These are phyloP conservation scores for Paradoxurus hermaphroditus DNA, from an alignment of 2,113 vertebrate species.

Conservation along the genomic window DNA sequence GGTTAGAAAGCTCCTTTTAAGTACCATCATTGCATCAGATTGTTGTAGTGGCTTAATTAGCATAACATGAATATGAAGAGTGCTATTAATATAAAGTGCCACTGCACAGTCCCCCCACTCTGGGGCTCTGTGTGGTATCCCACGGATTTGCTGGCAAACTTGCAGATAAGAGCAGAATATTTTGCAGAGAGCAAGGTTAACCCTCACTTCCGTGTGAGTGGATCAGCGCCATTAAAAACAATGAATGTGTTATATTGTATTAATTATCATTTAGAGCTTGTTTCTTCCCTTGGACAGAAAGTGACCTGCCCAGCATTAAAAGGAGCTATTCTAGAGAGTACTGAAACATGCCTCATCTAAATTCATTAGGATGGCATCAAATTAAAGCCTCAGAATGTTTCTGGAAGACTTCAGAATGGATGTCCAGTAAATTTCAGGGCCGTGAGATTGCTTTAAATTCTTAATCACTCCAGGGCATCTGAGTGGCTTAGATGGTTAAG, in stretches of 20 bases:
- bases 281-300: slow-evolving; percentile 44
- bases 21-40: slow-evolving; percentile 50
- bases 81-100: slow-evolving; percentile 49
- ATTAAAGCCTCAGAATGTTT: slow-evolving; percentile 2
- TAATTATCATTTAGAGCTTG: slow-evolving; percentile 60
- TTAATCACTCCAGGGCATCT: neutral
- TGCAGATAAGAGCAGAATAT: neutral
- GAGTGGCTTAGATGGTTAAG: too few species aligned
- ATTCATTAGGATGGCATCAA: slow-evolving; percentile 22
- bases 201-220: slow-evolving; percentile 44
- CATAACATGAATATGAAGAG: slow-evolving; percentile 67
- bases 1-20: slow-evolving; percentile 62
- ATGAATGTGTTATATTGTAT: slow-evolving; percentile 45
- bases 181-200: slow-evolving; percentile 40
- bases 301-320: slow-evolving; percentile 36
- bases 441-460: neutral
- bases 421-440: neutral
- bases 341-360: neutral
- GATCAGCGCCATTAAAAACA: slow-evolving; percentile 45
- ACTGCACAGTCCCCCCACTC: neutral
- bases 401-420: neutral
- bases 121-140: neutral
- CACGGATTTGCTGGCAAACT: neutral
- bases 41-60: slow-evolving; percentile 60
- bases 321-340: neutral